These are phyloP conservation scores for Tachyglossus aculeatus DNA, from an alignment of 2,797 vertebrate genomes.

Conservation along the genomic window DNA sequence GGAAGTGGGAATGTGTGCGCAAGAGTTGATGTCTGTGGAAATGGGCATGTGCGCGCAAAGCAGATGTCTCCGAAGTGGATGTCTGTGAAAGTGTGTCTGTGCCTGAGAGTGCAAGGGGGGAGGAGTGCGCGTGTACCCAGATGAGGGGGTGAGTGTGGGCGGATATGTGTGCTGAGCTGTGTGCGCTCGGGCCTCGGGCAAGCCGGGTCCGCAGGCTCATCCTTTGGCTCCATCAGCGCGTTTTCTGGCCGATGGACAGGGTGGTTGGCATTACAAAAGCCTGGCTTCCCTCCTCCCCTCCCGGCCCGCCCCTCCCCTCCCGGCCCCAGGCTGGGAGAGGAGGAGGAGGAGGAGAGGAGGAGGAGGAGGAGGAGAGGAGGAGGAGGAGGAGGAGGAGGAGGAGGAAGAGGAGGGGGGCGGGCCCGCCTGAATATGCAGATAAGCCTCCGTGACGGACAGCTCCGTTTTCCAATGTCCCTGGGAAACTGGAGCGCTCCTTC, in stretches of 20 bases:
- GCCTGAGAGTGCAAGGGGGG: neutral
- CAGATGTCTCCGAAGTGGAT: neutral
- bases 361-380: neutral
- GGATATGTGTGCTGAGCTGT: constrained; percentile 14
- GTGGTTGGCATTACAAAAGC: constrained; percentile 58
- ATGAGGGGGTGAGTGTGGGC: neutral
- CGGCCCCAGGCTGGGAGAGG: constrained; percentile 34
- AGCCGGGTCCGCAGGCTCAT: constrained; percentile 20
- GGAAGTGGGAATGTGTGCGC: neutral
- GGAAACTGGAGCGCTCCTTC: constrained; percentile 90
- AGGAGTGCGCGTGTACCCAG: neutral
- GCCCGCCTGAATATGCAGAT: constrained; percentile 89
- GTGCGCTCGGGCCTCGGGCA: neutral
- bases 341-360: neutral
- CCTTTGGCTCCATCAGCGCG: constrained; percentile 17
- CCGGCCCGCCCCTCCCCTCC: neutral
- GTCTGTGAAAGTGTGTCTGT: neutral
- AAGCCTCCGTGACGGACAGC: constrained; percentile 89
- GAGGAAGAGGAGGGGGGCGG: constrained; percentile 77
- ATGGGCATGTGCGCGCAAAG: neutral
- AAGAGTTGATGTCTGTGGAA: neutral
- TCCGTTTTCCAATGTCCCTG: constrained; percentile 89
- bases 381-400: constrained; percentile 23
- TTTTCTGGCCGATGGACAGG: constrained; percentile 25
- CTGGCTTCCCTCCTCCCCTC: constrained; percentile 28